Base-by-base conservation (phyloP, 1,140 invertebrate species). In the Streblospio benedicti region DNA sequence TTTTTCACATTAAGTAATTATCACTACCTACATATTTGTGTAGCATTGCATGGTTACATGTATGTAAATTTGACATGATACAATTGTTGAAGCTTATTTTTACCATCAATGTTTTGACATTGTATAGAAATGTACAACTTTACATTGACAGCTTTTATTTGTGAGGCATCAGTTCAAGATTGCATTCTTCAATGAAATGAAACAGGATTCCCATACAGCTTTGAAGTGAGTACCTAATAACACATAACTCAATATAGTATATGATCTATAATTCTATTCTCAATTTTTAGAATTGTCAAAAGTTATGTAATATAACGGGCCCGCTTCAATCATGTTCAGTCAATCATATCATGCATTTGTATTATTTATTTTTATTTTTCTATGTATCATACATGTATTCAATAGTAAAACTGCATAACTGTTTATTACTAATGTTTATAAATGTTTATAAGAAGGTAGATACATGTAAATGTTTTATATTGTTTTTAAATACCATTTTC, bases 101-200 rank as follows among this genome's bases (percentile, higher is more conserved):
- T 49, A 25, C 45, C 12, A 16, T 25, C n/a, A 47, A 47, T 53
- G 51, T 53, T 28, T 33, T 27, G n/a, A 30, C 6, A 28, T 16
- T 45, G 18, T 31, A 35, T 20, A n/a, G n/a, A n/a, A n/a, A n/a
- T n/a, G n/a, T n/a, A n/a, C n/a, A n/a, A n/a, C n/a, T n/a, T n/a
- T n/a, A n/a, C n/a, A n/a, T n/a, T 71, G 70, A 41, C 66, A 80
- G 77, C 87, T 89, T 66, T 79, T 97, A 20, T 92, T 91, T 82
- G 91, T 98, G 2, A 80, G 95, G 25, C 93, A 98, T 81, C 90
- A 95, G 68, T 97, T 96, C 71, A 99, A 99, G 81, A 86, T 97
- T 71, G 96, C 87, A n/a, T 97, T 95, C 80, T 85, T 94, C 43
- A 90, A 90, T 77, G 95, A 99, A 80, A 76, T 97, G 47, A 88